A percentile compares a stretch with the other conserved stretches of the same genome.
phyloP scores from a whole-genome alignment of 1,140 invertebrate species.

The Trichonephila clavipes region DNA sequence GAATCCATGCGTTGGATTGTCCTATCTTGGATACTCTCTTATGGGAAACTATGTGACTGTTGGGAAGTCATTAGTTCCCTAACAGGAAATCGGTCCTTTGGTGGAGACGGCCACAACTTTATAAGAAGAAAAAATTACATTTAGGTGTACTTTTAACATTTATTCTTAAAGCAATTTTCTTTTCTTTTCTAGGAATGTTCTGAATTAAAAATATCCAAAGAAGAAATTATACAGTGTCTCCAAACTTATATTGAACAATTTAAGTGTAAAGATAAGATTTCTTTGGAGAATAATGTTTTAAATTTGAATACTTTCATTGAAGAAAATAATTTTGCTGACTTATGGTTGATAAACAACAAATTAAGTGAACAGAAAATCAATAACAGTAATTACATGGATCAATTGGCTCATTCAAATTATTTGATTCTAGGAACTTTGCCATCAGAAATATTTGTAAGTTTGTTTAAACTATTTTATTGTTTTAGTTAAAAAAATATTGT shows the following conservation, averaged over 20 bases:
- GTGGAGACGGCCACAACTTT: no score
- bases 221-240: conserved; percentile 39
- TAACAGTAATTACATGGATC: neutral
- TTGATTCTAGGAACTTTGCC: conserved; percentile 42
- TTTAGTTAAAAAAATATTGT: no score
- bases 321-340: conserved; percentile 57
- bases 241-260: conserved; percentile 29
- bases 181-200: conserved; percentile 18
- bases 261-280: neutral
- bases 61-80: no score
- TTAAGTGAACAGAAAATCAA: neutral
- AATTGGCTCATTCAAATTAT: conserved; percentile 16
- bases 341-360: neutral
- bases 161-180: neutral
- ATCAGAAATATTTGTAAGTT: conserved; percentile 59
- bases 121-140: no score
- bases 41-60: no score
- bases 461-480: neutral
- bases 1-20: no score
- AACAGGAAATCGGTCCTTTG: no score
- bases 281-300: neutral
- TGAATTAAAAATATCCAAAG: conserved; percentile 13
- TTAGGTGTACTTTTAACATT: no score
- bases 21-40: no score
- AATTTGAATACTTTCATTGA: conserved; percentile 40